phyloP scores from a whole-genome alignment of 92 coral and sea anemone genomes.

The Heteractis magnifica region DNA sequence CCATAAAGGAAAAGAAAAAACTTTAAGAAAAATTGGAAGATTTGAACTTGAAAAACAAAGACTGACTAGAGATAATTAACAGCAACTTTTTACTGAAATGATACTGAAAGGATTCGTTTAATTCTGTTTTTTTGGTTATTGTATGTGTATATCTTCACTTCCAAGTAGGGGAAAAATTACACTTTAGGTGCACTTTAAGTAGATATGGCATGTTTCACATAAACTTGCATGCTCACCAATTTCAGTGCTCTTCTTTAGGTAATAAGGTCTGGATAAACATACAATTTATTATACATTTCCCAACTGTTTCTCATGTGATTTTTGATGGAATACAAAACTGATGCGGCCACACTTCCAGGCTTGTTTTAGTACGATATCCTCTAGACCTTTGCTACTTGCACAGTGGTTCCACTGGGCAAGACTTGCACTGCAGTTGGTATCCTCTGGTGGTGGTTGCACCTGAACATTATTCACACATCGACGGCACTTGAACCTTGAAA shows the following conservation, averaged over 20 bases:
- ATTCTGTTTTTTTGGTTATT: too few relatives aligned
- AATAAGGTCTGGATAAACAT: neutral
- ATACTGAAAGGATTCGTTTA: too few relatives aligned
- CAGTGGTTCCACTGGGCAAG: slow-evolving; percentile 94
- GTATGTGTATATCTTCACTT: too few relatives aligned
- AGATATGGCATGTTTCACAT: too few relatives aligned
- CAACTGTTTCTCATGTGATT: slow-evolving; percentile 88
- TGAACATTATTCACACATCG: slow-evolving; percentile 95
- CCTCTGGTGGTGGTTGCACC: slow-evolving; percentile 84
- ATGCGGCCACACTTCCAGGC: slow-evolving; percentile 84
- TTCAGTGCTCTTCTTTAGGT: neutral
- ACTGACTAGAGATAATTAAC: too few relatives aligned
- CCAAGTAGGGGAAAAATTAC: too few relatives aligned
- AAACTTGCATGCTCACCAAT: too few relatives aligned
- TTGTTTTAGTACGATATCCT: slow-evolving; percentile 77
- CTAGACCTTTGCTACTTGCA: slow-evolving; percentile 84
- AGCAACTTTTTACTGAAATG: too few relatives aligned
- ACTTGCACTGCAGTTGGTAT: slow-evolving; percentile 74
- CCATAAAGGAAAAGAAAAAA: too few relatives aligned
- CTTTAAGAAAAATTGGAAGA: too few relatives aligned
- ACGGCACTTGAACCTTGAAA: slow-evolving; percentile 74
- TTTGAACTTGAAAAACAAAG: too few relatives aligned
- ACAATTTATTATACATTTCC: slow-evolving; percentile 32
- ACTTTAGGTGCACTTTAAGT: too few relatives aligned
- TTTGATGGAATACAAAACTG: slow-evolving; percentile 92